Evolutionary conservation across 2,797 vertebrate species (phyloP).

Genomic region (Neomorphus geoffroyi): DNA sequence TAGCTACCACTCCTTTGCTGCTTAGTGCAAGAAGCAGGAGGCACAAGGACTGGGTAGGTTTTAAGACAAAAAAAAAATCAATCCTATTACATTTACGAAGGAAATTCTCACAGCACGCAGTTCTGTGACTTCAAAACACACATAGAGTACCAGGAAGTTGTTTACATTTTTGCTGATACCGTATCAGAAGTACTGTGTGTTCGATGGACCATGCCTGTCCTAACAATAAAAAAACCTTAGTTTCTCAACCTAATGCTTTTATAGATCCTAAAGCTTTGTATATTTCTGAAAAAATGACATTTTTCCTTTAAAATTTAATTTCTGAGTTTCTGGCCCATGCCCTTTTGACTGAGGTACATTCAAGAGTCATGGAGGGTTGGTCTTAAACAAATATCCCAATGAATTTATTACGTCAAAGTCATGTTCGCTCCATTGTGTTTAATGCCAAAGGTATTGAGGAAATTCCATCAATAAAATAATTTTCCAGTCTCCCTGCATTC

Average conservation of each 20-base stretch:
- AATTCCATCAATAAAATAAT: slow-evolving; percentile 28
- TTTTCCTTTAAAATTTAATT: not conserved
- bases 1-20: not conserved
- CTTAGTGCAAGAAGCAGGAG: not conserved
- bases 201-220: not conserved
- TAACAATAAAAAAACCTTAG: not conserved
- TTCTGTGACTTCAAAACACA: not conserved
- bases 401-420: slow-evolving; percentile 44
- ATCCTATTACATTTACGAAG: not conserved
- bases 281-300: not conserved
- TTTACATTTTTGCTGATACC: not conserved
- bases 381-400: slow-evolving; percentile 48
- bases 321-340: not conserved
- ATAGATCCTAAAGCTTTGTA: not conserved
- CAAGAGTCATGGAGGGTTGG: slow-evolving; percentile 29
- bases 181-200: not conserved
- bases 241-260: not conserved
- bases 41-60: not conserved
- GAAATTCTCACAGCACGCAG: not conserved
- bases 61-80: not conserved
- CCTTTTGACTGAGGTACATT: not conserved
- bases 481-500: not conserved
- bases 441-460: slow-evolving; percentile 61
- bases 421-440: slow-evolving; percentile 23
- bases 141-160: not conserved